These are phyloP conservation scores for Decapterus maruadsi DNA, from an alignment of 2,797 vertebrate species.

Conservation along the genomic window DNA sequence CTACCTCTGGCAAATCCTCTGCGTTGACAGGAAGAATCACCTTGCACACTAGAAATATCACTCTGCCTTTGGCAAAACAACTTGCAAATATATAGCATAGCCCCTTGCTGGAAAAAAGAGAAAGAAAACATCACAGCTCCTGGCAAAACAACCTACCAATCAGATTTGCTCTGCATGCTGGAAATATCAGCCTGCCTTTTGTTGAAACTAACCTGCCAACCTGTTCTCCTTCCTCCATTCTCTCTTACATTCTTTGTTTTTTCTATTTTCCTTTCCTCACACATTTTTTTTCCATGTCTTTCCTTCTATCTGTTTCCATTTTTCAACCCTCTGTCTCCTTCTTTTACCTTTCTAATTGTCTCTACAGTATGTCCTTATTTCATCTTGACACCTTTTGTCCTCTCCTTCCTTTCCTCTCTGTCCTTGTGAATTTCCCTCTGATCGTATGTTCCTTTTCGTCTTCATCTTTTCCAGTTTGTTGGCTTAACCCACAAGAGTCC, in stretches of 20 bases:
- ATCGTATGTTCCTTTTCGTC: not conserved
- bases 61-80: not conserved
- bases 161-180: not conserved
- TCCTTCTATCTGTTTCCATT: not conserved
- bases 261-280: not conserved
- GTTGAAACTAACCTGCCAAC: not conserved
- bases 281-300: not conserved
- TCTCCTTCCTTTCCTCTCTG: not conserved
- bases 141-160: constrained; percentile 7
- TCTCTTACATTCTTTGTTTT: not conserved
- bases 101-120: not conserved
- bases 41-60: constrained; percentile 7
- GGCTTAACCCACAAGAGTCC: not conserved
- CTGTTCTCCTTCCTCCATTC: not conserved
- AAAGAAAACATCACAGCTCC: not conserved
- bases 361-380: not conserved
- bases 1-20: constrained; percentile 12
- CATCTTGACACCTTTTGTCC: not conserved
- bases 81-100: not conserved
- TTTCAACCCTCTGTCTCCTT: not conserved
- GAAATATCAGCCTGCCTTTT: constrained; percentile 1
- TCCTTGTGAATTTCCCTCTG: not conserved
- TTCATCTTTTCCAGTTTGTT: not conserved
- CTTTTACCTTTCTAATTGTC: not conserved
- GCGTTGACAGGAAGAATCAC: not conserved